Percentiles rank a stretch among this genome's conserved stretches.
phyloP scores from a whole-genome alignment of 2,113 vertebrate genomes.

The Camelus dromedarius region DNA sequence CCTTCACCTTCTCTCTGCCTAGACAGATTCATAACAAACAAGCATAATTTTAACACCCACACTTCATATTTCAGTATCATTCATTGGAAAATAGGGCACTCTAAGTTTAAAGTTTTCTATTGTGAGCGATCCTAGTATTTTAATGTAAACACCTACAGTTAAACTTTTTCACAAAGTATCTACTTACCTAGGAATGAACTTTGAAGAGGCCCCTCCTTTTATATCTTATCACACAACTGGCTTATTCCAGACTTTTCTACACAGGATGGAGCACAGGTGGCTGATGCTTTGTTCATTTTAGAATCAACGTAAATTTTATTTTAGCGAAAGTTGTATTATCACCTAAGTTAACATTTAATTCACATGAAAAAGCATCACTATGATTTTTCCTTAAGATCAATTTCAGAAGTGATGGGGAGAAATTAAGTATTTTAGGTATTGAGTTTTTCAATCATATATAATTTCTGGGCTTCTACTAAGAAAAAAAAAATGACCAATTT shows the following conservation, averaged over 20 bases:
- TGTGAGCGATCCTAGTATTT: background rate
- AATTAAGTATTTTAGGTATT: background rate
- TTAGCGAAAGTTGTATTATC: background rate
- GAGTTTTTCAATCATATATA: background rate
- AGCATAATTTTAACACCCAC: background rate
- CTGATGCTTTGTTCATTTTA: background rate
- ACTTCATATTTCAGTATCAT: background rate
- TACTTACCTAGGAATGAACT: background rate
- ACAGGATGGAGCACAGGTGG: background rate
- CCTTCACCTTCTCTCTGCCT: background rate
- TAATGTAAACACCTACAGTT: background rate
- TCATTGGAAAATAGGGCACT: background rate
- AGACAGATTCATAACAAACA: constrained; percentile 25
- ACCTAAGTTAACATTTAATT: background rate
- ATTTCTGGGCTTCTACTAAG: background rate
- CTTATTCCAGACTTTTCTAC: constrained; percentile 1
- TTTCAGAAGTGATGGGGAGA: background rate
- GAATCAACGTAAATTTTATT: background rate
- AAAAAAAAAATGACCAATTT: background rate
- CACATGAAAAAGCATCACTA: constrained; percentile 26
- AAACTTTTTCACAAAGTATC: background rate
- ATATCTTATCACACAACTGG: background rate
- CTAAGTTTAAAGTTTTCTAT: background rate
- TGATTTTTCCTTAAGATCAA: background rate
- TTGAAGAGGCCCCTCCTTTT: background rate